Conservation (phyloP, 2,888 invertebrate genomes). For the Drosophila neutralis region DNA sequence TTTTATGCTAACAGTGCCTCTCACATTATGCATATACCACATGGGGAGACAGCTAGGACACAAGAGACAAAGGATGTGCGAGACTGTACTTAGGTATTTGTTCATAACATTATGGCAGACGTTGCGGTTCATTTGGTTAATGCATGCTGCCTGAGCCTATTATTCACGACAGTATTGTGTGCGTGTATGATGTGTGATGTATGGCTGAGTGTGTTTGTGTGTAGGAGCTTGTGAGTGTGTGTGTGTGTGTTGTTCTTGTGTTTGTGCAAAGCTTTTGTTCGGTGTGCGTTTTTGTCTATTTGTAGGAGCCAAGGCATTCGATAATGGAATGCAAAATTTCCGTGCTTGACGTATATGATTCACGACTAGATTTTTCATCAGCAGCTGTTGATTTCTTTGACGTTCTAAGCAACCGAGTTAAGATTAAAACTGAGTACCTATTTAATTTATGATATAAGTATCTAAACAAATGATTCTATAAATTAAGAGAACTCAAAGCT, state of each 20-base stretch:
- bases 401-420: constrained; percentile 5
- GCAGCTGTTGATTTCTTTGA: neutral
- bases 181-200: constrained; percentile 2
- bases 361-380: constrained; percentile 2
- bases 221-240: neutral
- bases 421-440: neutral
- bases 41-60: constrained; percentile 26
- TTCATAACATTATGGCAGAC: constrained; percentile 60
- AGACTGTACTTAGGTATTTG: constrained; percentile 54
- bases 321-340: constrained; percentile 43
- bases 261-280: constrained; percentile 50
- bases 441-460: neutral
- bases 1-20: constrained; percentile 28
- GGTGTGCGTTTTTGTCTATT: constrained; percentile 39
- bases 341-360: constrained; percentile 13
- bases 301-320: constrained; percentile 36
- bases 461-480: constrained; percentile 1
- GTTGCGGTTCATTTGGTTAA: constrained; percentile 78
- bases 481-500: neutral
- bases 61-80: neutral
- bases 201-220: neutral
- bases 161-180: constrained; percentile 59
- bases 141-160: constrained; percentile 68
- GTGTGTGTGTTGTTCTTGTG: constrained; percentile 6
- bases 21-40: constrained; percentile 59